A percentile compares a stretch with the other conserved stretches of the same genome.
Conservation (phyloP, 2,113 vertebrate species). For the Oncorhynchus clarkii region DNA sequence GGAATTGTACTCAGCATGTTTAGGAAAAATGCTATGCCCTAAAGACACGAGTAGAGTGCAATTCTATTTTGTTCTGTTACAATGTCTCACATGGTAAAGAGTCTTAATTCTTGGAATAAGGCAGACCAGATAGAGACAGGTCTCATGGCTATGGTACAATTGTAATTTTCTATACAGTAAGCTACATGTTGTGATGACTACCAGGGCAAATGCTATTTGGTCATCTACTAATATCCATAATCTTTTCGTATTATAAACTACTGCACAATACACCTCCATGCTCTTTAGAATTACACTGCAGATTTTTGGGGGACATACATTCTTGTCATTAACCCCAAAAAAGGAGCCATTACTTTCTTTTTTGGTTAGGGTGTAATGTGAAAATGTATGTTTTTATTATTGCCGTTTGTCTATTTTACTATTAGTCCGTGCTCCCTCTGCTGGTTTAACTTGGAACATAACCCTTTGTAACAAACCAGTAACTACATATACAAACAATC, state of each 20-base stretch:
- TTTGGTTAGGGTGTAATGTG: not conserved
- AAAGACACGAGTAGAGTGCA: not conserved
- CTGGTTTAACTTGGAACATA: slow-evolving; percentile 63
- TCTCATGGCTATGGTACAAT: not conserved
- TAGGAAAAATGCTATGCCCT: not conserved
- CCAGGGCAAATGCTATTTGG: not conserved
- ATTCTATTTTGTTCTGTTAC: not conserved
- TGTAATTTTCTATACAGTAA: not conserved
- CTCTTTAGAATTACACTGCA: not conserved
- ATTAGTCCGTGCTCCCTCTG: slow-evolving; percentile 79
- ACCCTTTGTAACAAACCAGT: not conserved
- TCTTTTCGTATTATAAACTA: not conserved
- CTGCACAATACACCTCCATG: not conserved
- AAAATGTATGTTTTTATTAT: not conserved
- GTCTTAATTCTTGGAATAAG: not conserved
- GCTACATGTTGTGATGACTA: not conserved
- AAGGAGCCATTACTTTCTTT: not conserved
- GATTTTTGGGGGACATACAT: not conserved
- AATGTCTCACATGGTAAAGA: not conserved
- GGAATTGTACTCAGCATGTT: slow-evolving; percentile 30
- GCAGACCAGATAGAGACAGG: not conserved
- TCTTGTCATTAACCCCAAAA: not conserved
- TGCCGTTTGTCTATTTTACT: not conserved
- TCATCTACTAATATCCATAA: not conserved
- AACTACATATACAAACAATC: not conserved